Conservation (phyloP, 2,113 vertebrate species). For the Gymnobelideus leadbeateri region DNA sequence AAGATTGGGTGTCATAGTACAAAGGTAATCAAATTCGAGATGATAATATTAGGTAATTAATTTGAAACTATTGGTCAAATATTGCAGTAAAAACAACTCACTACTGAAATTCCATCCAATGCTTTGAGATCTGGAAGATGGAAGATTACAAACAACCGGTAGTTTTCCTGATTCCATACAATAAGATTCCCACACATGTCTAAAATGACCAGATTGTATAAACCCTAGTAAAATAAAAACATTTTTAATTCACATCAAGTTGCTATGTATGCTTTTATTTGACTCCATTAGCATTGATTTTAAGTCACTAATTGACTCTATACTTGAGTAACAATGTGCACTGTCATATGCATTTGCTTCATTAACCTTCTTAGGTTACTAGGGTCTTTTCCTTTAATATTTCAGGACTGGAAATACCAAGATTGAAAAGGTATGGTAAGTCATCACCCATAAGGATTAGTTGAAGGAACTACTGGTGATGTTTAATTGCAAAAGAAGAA, state of each 20-base stretch:
- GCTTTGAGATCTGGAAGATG: constrained; percentile 90
- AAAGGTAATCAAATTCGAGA: constrained; percentile 44
- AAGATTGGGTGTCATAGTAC: constrained; percentile 32
- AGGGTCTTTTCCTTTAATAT: neutral
- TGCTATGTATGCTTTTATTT: neutral
- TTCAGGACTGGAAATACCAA: neutral
- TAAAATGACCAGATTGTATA: constrained; percentile 90
- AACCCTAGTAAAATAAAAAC: constrained; percentile 80
- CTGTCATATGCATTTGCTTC: neutral
- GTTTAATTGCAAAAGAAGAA: neutral
- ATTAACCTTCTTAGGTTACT: constrained; percentile 31
- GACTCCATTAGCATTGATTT: neutral
- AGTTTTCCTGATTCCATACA: constrained; percentile 89
- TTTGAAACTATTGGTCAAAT: constrained; percentile 35
- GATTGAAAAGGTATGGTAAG: neutral
- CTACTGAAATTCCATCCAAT: constrained; percentile 89
- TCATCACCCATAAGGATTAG: neutral
- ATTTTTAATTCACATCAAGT: neutral
- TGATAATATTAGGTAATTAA: constrained; percentile 1
- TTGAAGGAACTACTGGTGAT: neutral
- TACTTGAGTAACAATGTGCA: constrained; percentile 36
- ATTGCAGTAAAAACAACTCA: constrained; percentile 75
- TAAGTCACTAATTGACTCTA: constrained; percentile 51
- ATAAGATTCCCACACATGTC: constrained; percentile 89
- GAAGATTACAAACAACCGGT: constrained; percentile 90